Evolutionary conservation across 1,140 invertebrate genomes (phyloP).

Genomic region (Panagrolaimus sp.): DNA sequence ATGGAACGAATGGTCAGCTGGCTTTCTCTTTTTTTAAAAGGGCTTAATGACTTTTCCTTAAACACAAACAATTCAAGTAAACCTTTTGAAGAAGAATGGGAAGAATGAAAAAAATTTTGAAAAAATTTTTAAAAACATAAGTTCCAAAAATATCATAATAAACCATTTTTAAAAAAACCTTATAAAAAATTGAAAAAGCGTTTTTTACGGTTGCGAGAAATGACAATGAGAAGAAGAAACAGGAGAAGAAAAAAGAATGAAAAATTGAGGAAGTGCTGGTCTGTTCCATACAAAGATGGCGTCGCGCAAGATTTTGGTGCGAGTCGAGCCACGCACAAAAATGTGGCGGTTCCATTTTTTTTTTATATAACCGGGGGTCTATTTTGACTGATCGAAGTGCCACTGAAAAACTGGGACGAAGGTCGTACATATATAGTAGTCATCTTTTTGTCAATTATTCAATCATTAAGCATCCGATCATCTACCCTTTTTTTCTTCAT

Average conservation of each 20-base stretch:
- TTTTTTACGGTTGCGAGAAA: background rate
- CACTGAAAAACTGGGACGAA: constrained; percentile 12
- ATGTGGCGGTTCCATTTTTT: background rate
- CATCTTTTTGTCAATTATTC: background rate
- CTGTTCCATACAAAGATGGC: background rate
- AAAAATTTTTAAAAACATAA: too few relatives aligned
- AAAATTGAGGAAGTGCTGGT: background rate
- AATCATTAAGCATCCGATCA: background rate
- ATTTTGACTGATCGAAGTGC: constrained; percentile 15
- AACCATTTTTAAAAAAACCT: too few relatives aligned
- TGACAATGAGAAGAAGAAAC: too few relatives aligned
- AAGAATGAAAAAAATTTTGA: too few relatives aligned
- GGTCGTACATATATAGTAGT: background rate
- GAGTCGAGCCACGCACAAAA: background rate
- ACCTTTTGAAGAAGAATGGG: too few relatives aligned
- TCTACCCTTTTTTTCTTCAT: background rate
- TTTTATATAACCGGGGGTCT: constrained; percentile 3
- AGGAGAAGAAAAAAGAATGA: too few relatives aligned
- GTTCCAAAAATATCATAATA: too few relatives aligned
- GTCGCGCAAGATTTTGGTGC: background rate
- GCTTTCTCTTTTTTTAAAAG: too few relatives aligned
- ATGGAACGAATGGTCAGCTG: too few relatives aligned
- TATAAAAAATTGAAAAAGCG: background rate
- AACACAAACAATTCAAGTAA: too few relatives aligned
- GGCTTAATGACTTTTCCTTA: too few relatives aligned